Conservation (phyloP, 2,888 invertebrate species). For the Helleia helle region DNA sequence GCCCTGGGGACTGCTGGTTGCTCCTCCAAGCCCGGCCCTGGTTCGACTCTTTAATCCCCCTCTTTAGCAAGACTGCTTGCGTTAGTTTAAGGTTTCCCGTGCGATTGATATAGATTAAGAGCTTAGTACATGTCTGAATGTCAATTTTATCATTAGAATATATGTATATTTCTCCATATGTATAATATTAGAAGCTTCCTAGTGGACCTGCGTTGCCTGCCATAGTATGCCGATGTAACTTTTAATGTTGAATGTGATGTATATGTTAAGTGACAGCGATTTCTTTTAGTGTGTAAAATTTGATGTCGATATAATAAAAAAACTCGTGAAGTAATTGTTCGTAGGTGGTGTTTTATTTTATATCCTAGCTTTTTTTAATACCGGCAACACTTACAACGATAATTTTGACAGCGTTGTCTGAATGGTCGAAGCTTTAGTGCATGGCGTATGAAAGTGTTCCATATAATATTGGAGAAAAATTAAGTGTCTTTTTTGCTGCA, state of each 20-base stretch:
- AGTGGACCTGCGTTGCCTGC: slow-evolving; percentile 40
- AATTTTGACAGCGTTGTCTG: too few relatives aligned
- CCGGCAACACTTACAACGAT: too few relatives aligned
- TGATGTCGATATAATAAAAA: slow-evolving; percentile 52
- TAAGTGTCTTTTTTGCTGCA: too few relatives aligned
- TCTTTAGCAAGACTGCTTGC: neutral
- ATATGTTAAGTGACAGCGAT: slow-evolving; percentile 50
- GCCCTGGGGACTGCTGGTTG: too few relatives aligned
- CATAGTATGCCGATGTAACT: slow-evolving; percentile 37
- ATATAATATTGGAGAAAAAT: too few relatives aligned
- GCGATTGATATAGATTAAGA: neutral
- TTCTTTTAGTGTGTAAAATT: slow-evolving; percentile 58
- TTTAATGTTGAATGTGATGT: slow-evolving; percentile 58
- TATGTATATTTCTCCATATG: slow-evolving; percentile 9
- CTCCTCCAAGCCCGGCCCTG: too few relatives aligned
- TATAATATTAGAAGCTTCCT: slow-evolving; percentile 20
- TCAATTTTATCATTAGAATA: slow-evolving; percentile 8
- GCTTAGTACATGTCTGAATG: slow-evolving; percentile 10
- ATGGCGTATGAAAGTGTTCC: too few relatives aligned
- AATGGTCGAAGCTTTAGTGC: too few relatives aligned
- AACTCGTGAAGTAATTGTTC: slow-evolving; percentile 52
- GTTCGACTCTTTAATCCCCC: too few relatives aligned
- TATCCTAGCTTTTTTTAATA: too few relatives aligned
- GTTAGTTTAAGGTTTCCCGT: neutral
- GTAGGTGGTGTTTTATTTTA: slow-evolving; percentile 33